phyloP scores from a whole-genome alignment of 1,140 invertebrate species.

The Eriosoma lanigerum region DNA sequence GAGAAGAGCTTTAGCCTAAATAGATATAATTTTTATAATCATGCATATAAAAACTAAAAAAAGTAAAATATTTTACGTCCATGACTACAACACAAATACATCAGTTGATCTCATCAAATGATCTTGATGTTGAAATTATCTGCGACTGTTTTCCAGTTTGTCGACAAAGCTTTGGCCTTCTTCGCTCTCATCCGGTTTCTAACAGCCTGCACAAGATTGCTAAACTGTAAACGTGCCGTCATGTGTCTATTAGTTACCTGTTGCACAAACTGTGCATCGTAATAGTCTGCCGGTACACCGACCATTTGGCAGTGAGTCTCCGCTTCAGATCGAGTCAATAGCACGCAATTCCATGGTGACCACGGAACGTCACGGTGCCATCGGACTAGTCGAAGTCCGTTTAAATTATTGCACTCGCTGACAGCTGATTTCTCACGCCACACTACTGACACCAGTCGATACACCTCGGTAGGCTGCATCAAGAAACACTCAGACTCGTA shows the following conservation, averaged over 20 bases:
- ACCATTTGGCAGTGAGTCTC: conserved; percentile 62
- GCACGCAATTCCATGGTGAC: conserved; percentile 74
- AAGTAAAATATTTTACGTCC: no score
- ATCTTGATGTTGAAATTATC: conserved; percentile 10
- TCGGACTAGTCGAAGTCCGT: conserved; percentile 63
- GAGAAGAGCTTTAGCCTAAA: no score
- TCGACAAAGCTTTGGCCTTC: neutral
- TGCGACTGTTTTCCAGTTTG: conserved; percentile 29
- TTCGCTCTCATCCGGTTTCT: neutral
- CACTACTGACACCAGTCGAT: conserved; percentile 67
- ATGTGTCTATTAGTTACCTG: conserved; percentile 49
- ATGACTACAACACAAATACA: no score
- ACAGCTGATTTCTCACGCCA: conserved; percentile 70
- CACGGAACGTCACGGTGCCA: conserved; percentile 65
- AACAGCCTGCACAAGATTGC: conserved; percentile 16
- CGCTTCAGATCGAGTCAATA: conserved; percentile 67
- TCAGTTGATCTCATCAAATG: neutral
- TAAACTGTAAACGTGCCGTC: conserved; percentile 50
- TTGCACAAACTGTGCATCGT: conserved; percentile 48
- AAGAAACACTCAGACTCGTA: conserved; percentile 53
- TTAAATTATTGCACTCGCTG: conserved; percentile 65
- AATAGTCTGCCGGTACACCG: conserved; percentile 43
- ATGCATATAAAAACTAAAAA: no score
- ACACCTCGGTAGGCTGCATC: conserved; percentile 61
- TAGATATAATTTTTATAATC: no score